Percentiles rank a stretch among this genome's conserved stretches.
phyloP scores from a whole-genome alignment of 2,113 vertebrate genomes.

The Nibea albiflora region DNA sequence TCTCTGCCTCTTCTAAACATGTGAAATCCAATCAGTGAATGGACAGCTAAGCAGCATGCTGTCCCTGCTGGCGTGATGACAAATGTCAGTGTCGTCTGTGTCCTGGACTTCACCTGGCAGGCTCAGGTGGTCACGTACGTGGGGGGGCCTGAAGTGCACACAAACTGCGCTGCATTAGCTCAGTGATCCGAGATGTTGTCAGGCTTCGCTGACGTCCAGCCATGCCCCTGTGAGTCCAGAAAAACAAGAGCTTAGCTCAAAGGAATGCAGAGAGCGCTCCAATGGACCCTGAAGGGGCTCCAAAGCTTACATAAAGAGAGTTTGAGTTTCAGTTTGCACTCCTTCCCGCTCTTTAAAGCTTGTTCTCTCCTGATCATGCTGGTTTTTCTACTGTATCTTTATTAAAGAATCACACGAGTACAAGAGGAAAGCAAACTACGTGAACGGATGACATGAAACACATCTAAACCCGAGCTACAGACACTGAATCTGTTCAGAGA shows the following conservation, averaged over 20 bases:
- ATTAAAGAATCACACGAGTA: neutral
- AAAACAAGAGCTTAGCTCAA: conserved; percentile 70
- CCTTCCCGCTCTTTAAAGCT: neutral
- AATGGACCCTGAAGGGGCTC: conserved; percentile 44
- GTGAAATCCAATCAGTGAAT: neutral
- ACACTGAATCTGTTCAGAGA: neutral
- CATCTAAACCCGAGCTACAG: neutral
- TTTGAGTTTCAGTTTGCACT: conserved; percentile 1
- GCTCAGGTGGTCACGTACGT: conserved; percentile 40
- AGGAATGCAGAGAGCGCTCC: conserved; percentile 72
- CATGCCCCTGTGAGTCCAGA: conserved; percentile 18
- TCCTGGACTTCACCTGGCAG: conserved; percentile 1
- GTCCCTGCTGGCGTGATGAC: conserved; percentile 2
- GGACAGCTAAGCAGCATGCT: neutral
- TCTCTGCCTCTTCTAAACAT: neutral
- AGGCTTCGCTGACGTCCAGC: conserved; percentile 22
- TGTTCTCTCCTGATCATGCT: neutral
- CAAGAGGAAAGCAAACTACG: neutral
- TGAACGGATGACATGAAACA: neutral
- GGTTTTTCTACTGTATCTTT: neutral
- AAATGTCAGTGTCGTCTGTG: neutral
- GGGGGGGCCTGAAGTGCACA: conserved; percentile 6
- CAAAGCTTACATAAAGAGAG: neutral
- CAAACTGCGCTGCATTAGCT: conserved; percentile 12
- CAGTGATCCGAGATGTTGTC: conserved; percentile 45